A percentile compares a stretch with the other conserved stretches of the same genome.
Evolutionary conservation across 1,140 invertebrate genomes (phyloP).

Genomic region (Gerris buenoi): DNA sequence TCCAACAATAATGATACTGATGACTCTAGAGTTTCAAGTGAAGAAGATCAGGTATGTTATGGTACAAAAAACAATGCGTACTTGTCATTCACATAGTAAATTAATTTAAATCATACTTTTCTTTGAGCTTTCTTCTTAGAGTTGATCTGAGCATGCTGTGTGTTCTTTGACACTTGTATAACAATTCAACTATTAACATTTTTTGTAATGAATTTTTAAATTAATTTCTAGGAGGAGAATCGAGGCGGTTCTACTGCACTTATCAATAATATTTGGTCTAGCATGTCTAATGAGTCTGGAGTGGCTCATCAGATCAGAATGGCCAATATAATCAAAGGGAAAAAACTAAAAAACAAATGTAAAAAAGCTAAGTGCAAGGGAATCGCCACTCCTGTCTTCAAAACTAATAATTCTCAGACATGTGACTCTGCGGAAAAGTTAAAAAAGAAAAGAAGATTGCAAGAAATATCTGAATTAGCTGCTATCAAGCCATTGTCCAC

Average conservation of each 20-base stretch:
- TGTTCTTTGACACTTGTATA: no score
- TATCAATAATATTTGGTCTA: slow-evolving; percentile 15
- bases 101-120: no score
- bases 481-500: not conserved
- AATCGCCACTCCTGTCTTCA: not conserved
- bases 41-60: not conserved
- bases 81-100: no score
- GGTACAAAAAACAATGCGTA: no score
- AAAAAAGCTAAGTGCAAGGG: slow-evolving; percentile 10
- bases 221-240: slow-evolving; percentile 9
- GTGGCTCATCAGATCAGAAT: slow-evolving; percentile 5
- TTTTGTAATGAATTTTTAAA: no score
- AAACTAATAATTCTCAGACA: not conserved
- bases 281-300: slow-evolving; percentile 5
- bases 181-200: no score
- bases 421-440: not conserved
- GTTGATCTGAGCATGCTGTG: no score
- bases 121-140: no score
- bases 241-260: not conserved
- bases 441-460: not conserved
- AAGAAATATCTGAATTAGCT: not conserved
- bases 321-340: slow-evolving; percentile 1
- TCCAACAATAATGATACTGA: not conserved
- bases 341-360: slow-evolving; percentile 4
- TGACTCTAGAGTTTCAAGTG: not conserved